These are phyloP conservation scores for Spermophilus dauricus DNA, from an alignment of 2,113 vertebrate genomes.

Conservation along the genomic window DNA sequence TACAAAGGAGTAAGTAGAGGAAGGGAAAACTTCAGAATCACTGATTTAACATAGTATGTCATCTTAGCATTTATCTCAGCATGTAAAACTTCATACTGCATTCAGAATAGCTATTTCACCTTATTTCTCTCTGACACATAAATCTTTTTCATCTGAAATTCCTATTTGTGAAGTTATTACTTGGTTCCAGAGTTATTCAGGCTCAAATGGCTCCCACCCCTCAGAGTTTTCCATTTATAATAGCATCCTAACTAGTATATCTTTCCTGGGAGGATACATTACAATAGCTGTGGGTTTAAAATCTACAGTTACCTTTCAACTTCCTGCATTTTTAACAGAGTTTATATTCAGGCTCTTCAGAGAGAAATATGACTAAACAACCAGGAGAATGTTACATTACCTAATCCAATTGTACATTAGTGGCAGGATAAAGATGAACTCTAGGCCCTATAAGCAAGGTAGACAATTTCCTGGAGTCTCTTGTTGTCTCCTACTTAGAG, in stretches of 20 bases:
- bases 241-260: slow-evolving; percentile 75
- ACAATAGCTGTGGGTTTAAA: slow-evolving; percentile 75
- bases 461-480: slow-evolving; percentile 57
- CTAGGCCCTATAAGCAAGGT: slow-evolving; percentile 29
- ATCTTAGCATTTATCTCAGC: slow-evolving; percentile 19
- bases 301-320: slow-evolving; percentile 79
- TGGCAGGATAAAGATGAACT: slow-evolving; percentile 72
- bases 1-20: neutral
- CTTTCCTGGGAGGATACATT: slow-evolving; percentile 80
- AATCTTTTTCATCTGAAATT: slow-evolving; percentile 72
- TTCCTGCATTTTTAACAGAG: slow-evolving; percentile 82
- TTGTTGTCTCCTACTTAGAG: neutral
- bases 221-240: slow-evolving; percentile 78
- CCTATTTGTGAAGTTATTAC: slow-evolving; percentile 78
- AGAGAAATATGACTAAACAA: slow-evolving; percentile 81
- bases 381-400: slow-evolving; percentile 64
- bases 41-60: neutral
- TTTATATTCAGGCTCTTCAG: slow-evolving; percentile 77
- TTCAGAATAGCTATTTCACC: slow-evolving; percentile 59
- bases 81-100: neutral
- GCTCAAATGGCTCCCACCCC: slow-evolving; percentile 52
- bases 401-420: slow-evolving; percentile 73
- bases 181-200: slow-evolving; percentile 73
- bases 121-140: slow-evolving; percentile 52
- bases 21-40: neutral